phyloP scores from a whole-genome alignment of 2,888 invertebrate species.

The Hecatera dysodea region DNA sequence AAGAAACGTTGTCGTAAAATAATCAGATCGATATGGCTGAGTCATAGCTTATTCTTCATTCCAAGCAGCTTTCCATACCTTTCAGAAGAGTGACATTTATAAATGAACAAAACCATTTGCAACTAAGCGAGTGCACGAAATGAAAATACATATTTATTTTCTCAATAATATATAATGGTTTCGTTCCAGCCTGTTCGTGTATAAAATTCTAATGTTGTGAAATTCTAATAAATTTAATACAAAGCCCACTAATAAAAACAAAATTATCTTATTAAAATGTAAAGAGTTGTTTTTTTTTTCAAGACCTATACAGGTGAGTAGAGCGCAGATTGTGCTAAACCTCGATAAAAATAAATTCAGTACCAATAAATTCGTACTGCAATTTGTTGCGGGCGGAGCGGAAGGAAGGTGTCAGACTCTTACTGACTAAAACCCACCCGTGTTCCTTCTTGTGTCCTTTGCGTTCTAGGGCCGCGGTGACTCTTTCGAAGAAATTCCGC shows the following conservation, averaged over 20 bases:
- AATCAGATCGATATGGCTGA: slow-evolving; percentile 29
- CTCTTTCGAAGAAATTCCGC: too few relatives aligned
- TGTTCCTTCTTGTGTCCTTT: too few relatives aligned
- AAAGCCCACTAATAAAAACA: neutral
- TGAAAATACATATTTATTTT: slow-evolving; percentile 47
- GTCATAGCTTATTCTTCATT: slow-evolving; percentile 34
- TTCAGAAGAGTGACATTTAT: slow-evolving; percentile 49
- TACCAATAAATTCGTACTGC: neutral
- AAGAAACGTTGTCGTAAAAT: slow-evolving; percentile 31
- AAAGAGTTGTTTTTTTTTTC: neutral
- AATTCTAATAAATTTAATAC: slow-evolving; percentile 6
- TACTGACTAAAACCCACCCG: too few relatives aligned
- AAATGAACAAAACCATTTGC: slow-evolving; percentile 59
- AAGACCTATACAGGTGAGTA: neutral
- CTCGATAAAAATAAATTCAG: neutral
- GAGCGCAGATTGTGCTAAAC: too few relatives aligned
- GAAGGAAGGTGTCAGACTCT: too few relatives aligned
- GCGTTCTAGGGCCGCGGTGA: too few relatives aligned
- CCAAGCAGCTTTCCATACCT: slow-evolving; percentile 29
- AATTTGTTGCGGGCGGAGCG: too few relatives aligned
- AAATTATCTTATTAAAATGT: neutral
- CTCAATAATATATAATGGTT: slow-evolving; percentile 2
- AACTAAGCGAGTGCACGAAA: slow-evolving; percentile 10
- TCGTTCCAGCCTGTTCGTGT: slow-evolving; percentile 19
- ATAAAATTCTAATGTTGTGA: slow-evolving; percentile 22